Conservation (phyloP, 2,797 vertebrate genomes). For the Chrosomus eos region DNA sequence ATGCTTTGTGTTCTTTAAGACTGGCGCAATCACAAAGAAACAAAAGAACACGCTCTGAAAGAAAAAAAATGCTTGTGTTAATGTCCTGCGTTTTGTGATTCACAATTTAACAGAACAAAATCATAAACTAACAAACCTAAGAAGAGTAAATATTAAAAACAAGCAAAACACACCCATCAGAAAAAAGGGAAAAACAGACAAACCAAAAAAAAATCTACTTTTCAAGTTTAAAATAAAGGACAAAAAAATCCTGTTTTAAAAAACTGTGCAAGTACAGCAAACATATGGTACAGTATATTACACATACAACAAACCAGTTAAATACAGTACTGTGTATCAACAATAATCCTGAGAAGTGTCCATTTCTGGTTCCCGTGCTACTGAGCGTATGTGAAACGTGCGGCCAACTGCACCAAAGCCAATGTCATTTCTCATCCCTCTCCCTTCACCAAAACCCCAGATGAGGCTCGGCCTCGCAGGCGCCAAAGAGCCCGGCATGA, state of each 20-base stretch:
- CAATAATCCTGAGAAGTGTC: constrained; percentile 86
- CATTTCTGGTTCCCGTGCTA: constrained; percentile 75
- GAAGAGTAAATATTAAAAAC: constrained; percentile 66
- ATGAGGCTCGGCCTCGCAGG: constrained; percentile 59
- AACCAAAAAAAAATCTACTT: constrained; percentile 64
- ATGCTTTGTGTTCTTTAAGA: constrained; percentile 67
- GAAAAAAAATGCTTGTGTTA: constrained; percentile 63
- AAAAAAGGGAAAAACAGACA: constrained; percentile 39
- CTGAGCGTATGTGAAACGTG: constrained; percentile 65
- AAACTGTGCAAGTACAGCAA: constrained; percentile 89
- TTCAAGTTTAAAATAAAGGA: constrained; percentile 72
- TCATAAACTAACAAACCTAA: constrained; percentile 71
- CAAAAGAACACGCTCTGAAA: constrained; percentile 63
- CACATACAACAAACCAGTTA: constrained; percentile 78
- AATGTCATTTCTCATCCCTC: constrained; percentile 50
- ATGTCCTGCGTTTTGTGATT: constrained; percentile 54
- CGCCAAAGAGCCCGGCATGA: constrained; percentile 52
- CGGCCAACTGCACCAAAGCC: constrained; percentile 45
- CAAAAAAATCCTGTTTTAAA: constrained; percentile 53
- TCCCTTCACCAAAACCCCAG: constrained; percentile 47
- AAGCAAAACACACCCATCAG: constrained; percentile 56
- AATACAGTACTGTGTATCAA: constrained; percentile 87
- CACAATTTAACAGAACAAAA: constrained; percentile 63
- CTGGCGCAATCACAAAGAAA: constrained; percentile 47
- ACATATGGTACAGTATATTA: constrained; percentile 86